Base-by-base conservation (phyloP, 2,888 invertebrate genomes). In the Desoria tigrina region DNA sequence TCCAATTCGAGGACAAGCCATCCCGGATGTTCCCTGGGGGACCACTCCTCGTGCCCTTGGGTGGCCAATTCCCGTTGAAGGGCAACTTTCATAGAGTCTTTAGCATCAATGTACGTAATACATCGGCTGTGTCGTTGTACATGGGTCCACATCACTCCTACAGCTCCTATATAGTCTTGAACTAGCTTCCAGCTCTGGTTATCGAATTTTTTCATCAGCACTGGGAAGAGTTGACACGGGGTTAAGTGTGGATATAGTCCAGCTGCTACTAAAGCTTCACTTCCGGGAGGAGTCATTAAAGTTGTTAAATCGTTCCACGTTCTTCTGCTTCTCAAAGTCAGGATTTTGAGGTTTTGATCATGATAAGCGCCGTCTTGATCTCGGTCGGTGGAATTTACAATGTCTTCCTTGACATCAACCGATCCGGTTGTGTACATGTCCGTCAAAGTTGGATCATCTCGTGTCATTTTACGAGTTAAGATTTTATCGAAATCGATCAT, bases 1-100 rank as follows among this genome's bases (percentile, higher is more conserved):
- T 74, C 74, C 2, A 74, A 27, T 56, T 74, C 70, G 11, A 74
- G 59, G 0, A 74, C 18, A 1, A 74, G 66, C 70, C 71, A 74
- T 21, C 61, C 67, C 18, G 65, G 70, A 14, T 26, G 23, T n/a
- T 67, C 57, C 7, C 11, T 11, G 0, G 69, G 69, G 26, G 45
- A 65, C 71, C 71, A 73, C 37, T 55, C 55, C 18, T 56, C 54
- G 26, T 54, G 53, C 11, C 60, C 45, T 6, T 1, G 2, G 7
- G 53, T 68, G 6, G 61, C 60, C 42, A 57, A 6, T 27, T 68
- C 68, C 16, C 21, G 32, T 23, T 61, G 28, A 9, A 68, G 39
- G 3, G 45, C 53, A 2, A 37, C n/a, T 14, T 50, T n/a, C 21
- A 21, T 27, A n/a, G 32, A 21, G 16, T 2, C 37, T 11, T 9